Evolutionary conservation across 35 echinoderm and acorn worm genomes (phyloP), one percentile per base, ranked within the genome.

Genomic region (Patiria miniata): DNA sequence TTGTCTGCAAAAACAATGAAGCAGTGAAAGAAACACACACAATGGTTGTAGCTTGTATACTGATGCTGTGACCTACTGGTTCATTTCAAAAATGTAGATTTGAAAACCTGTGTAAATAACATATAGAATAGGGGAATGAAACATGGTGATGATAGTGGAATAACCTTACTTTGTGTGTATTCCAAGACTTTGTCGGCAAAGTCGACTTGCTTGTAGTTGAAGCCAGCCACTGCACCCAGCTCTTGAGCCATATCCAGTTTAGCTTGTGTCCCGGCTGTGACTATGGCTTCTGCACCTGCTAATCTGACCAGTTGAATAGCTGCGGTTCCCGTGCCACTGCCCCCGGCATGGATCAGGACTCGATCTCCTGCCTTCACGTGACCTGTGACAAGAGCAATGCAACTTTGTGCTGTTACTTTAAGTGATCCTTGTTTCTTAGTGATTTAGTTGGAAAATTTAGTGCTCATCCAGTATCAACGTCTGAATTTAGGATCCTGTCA

Each of bases 181-280:
- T 91, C 73, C 0, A 90, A 68, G 52, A 97, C 88, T 82, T 87
- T 73, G 2, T 88, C 53, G 22, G 78, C 80, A 88, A 97, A 97
- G 69, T 93, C 81, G 36, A 83, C 84, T 78, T 89, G 78, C 81
- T 97, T 97, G 59, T 97, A 93, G 57, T 97, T 97, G 78, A 97
- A 87, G 17, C 86, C 95, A n/a, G 79, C 88, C 8, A 79, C 80
- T 54, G 95, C 95, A n/a, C 91, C 91, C 32, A 97, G 78, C 37
- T 65, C 87, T 15, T 68, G 58, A 37, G 88, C 91, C 60, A 80
- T 88, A 10, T 90, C 73, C 0, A 97, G 36, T 76, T 97, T 97
- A 15, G 52, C 80, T 77, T 91, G 39, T 29, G 91, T 83, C 18
- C 95, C 90, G 39, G 95, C 95, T 22, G 95, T 97, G 17, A 97